These are phyloP conservation scores for Xenopus tropicalis DNA, from an alignment of 2,113 vertebrate genomes.

Conservation along the genomic window UCB_Xtro_10.0 CM004446.2:91277501-91278000, in stretches of 20 bases:
- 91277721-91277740: background rate
- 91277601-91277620: background rate
- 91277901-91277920: constrained; percentile 68
- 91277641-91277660: too few species aligned
- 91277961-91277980: constrained; percentile 67
- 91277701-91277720: background rate
- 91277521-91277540: background rate
- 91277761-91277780: background rate
- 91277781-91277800: constrained; percentile 50
- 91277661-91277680: background rate
- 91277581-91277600: background rate
- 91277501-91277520: too few species aligned
- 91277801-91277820: constrained; percentile 66
- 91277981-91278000: constrained; percentile 58
- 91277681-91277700: background rate
- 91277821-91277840: constrained; percentile 66
- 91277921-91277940: constrained; percentile 69
- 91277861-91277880: constrained; percentile 60
- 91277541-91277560: background rate
- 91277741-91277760: background rate
- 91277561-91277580: background rate
- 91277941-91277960: constrained; percentile 71
- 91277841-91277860: constrained; percentile 69
- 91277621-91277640: background rate
- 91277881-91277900: constrained; percentile 62